Base-by-base conservation (phyloP, 1,140 invertebrate genomes). In the Megathymus violae region DNA sequence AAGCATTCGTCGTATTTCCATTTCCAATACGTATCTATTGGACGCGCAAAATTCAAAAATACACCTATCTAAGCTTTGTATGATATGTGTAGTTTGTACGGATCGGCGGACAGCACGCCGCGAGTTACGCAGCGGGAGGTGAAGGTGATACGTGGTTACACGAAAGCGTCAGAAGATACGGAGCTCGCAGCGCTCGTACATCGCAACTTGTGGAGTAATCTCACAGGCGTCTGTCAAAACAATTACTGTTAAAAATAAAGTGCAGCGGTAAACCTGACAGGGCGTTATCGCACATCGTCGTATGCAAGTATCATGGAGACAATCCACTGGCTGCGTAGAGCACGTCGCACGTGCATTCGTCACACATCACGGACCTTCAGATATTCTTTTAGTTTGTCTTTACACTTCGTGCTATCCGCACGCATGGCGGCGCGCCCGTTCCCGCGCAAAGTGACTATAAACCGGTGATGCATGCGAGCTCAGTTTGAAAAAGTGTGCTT, bases 381-480 rank as follows among this genome's bases (percentile, higher is more conserved):
- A 82, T 77, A 85, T 84, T 82, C 83, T 76, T 82, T 87, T 77
- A 88, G 87, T 89, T 76, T 76, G 82, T 76, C 73, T 71, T 71
- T 70, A 78, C 78, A 74, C 77, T 76, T 77, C 75, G 78, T 76
- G 80, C 75, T 67, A 71, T 58, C 62, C 73, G 82, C 77, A 85
- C 85, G 87, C 77, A 72, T 77, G 76, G 69, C 76, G 67, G 44
- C 61, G 60, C 62, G 48, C 43, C 59, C 54, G 73, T 75, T 71
- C 73, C 72, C 79, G 82, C 83, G 79, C 69, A 71, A 76, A 82
- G 73, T 58, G 41, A 36, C 31, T 41, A 46, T 25, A 58, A 58
- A 58, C 50, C 64, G 60, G 56, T 73, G 69, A 72, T 76, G 64
- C 73, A 65, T 69, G 43, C 64, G 31, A 54, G 43, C 27, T 40